Percentiles rank a stretch among this genome's conserved stretches.
Evolutionary conservation across 2,113 vertebrate genomes (phyloP).

Genomic region (Myotis brandtii): DNA sequence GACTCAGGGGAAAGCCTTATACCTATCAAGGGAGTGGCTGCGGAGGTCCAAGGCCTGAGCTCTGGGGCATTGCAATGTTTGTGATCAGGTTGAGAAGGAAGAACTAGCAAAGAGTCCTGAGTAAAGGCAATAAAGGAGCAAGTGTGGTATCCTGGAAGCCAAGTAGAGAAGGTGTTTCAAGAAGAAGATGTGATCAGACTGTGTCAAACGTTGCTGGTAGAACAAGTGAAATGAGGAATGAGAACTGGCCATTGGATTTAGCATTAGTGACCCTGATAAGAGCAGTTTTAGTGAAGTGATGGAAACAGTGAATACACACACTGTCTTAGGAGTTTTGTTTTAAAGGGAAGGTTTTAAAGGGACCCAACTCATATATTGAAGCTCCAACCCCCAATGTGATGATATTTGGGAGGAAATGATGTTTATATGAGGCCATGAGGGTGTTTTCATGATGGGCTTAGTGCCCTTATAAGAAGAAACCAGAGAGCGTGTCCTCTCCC

Average conservation of each 20-base stretch:
- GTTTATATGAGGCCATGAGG: neutral
- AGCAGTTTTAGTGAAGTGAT: slow-evolving; percentile 2
- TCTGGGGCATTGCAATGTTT: neutral
- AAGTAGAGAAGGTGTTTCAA: neutral
- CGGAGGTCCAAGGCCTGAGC: neutral
- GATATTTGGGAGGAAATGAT: neutral
- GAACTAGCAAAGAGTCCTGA: neutral
- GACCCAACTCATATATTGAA: neutral
- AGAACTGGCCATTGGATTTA: neutral
- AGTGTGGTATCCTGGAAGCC: neutral
- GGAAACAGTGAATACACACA: neutral
- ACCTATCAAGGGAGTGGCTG: neutral
- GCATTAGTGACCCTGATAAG: neutral
- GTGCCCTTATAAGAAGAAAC: neutral
- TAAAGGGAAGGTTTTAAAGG: no score
- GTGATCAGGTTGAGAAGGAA: neutral
- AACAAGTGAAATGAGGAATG: neutral
- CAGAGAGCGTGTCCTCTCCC: neutral
- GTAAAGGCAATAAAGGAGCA: neutral
- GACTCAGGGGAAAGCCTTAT: neutral
- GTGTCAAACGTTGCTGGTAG: neutral
- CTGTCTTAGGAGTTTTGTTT: neutral
- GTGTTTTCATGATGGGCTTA: neutral
- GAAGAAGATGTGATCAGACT: neutral
- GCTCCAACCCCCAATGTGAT: neutral